Conservation (phyloP, 1,140 invertebrate genomes). For the Brachionus rubens region DNA sequence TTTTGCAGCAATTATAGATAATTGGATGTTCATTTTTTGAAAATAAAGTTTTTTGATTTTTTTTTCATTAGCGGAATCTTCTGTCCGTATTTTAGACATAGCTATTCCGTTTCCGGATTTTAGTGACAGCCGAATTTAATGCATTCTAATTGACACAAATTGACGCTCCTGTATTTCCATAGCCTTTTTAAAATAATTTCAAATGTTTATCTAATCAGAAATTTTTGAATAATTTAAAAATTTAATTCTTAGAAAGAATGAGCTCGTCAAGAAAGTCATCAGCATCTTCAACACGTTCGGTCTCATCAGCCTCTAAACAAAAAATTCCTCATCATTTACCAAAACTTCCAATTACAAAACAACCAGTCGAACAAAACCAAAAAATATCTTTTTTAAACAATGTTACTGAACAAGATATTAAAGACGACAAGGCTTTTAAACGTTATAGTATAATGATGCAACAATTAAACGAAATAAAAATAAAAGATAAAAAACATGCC, state of each 20-base stretch:
- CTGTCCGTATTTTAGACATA: no score
- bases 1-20: no score
- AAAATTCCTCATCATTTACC: constrained; percentile 20
- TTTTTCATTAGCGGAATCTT: no score
- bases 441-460: constrained; percentile 4
- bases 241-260: neutral
- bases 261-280: constrained; percentile 26
- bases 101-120: no score
- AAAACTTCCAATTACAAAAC: neutral
- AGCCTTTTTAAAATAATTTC: no score
- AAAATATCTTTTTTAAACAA: neutral
- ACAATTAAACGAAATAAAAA: neutral
- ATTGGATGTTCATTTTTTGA: no score
- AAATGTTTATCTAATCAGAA: no score
- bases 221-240: no score
- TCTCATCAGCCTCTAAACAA: neutral
- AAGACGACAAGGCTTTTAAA: constrained; percentile 17
- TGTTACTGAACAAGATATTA: neutral
- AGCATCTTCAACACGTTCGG: constrained; percentile 13
- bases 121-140: no score
- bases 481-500: neutral
- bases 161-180: no score
- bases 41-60: no score
- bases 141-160: no score
- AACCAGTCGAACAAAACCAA: neutral